Conservation (phyloP, 2,797 vertebrate species). For the Phataginus tricuspis region DNA sequence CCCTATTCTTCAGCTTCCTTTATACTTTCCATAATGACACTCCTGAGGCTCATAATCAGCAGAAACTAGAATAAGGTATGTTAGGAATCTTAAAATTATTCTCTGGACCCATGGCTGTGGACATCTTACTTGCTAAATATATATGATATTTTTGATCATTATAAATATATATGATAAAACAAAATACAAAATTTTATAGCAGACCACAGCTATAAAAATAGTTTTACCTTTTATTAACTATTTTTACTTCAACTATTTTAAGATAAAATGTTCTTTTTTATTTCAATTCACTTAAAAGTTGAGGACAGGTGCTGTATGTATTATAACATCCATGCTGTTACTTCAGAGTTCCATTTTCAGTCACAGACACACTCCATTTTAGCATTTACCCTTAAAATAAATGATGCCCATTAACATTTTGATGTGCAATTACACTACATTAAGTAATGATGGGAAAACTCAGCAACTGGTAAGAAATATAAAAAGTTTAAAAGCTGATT, state of each 20-base stretch:
- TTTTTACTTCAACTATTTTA: too few relatives aligned
- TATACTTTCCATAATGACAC: neutral
- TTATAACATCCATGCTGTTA: neutral
- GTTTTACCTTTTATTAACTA: neutral
- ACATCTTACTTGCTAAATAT: neutral
- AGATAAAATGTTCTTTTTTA: neutral
- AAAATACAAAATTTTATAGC: neutral
- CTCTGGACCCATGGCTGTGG: neutral
- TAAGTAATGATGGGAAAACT: neutral
- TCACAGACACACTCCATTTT: neutral
- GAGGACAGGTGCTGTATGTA: neutral
- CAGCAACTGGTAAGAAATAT: neutral
- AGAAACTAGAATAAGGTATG: neutral
- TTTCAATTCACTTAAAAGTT: neutral
- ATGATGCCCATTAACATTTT: neutral
- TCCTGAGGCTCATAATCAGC: neutral
- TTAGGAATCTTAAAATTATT: neutral
- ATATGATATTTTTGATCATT: too few relatives aligned
- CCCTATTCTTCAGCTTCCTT: neutral
- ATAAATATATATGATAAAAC: neutral
- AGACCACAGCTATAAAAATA: neutral
- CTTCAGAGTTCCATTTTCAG: neutral
- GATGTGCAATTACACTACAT: neutral
- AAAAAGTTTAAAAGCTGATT: neutral
- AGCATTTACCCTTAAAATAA: conserved; percentile 29